These are phyloP conservation scores for Beris chalybata DNA, from an alignment of 2,888 invertebrate genomes.

Conservation along the genomic window DNA sequence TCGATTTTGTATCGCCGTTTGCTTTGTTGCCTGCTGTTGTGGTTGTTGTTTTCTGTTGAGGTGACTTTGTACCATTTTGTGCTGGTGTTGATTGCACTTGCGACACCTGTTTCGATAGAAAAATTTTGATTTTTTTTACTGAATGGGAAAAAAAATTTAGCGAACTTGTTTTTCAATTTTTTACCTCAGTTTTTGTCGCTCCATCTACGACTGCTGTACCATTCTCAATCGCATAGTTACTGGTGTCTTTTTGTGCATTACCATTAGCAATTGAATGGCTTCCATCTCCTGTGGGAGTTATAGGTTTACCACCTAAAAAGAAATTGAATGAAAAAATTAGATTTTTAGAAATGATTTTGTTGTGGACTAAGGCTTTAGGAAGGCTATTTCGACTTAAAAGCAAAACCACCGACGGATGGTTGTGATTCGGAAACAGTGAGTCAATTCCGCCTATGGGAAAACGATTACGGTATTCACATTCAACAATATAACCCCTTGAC, in stretches of 20 bases:
- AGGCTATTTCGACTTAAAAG: too few species aligned
- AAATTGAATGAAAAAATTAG: too few species aligned
- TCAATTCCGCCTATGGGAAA: too few species aligned
- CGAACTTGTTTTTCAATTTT: too few species aligned
- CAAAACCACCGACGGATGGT: too few species aligned
- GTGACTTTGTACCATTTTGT: constrained; percentile 57
- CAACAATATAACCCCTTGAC: too few species aligned
- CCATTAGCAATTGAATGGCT: constrained; percentile 45
- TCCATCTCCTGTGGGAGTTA: constrained; percentile 55
- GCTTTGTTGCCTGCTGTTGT: constrained; percentile 43
- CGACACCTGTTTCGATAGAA: constrained; percentile 48
- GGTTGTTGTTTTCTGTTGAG: constrained; percentile 46
- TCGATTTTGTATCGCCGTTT: constrained; percentile 50
- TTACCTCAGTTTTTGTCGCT: constrained; percentile 54
- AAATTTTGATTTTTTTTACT: constrained; percentile 1
- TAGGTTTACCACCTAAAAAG: constrained; percentile 54
- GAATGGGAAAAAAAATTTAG: constrained; percentile 8
- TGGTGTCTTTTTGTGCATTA: constrained; percentile 44
- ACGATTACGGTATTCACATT: too few species aligned
- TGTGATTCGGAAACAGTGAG: too few species aligned
- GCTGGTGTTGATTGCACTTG: constrained; percentile 52
- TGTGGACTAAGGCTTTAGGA: too few species aligned
- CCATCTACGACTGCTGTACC: constrained; percentile 54
- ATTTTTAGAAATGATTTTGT: too few species aligned
- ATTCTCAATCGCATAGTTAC: constrained; percentile 49